A percentile compares a stretch with the other conserved stretches of the same genome.
Evolutionary conservation across 1,140 invertebrate genomes (phyloP).

Genomic region (Ostrea denselamellosa): DNA sequence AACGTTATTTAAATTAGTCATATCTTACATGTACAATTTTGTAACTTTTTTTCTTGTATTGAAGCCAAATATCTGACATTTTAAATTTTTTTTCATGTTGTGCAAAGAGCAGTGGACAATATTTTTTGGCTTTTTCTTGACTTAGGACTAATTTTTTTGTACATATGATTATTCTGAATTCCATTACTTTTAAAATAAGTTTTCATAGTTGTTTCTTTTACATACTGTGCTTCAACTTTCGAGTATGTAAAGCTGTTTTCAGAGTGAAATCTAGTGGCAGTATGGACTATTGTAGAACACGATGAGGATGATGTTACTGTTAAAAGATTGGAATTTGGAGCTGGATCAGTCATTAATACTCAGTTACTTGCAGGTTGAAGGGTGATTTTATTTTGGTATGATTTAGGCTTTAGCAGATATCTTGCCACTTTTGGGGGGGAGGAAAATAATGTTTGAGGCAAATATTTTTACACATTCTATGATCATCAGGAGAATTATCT

Average conservation of each 20-base stretch:
- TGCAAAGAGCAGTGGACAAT: conserved; percentile 1
- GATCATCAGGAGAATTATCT: conserved; percentile 17
- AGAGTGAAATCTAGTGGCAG: background rate
- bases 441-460: background rate
- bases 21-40: background rate
- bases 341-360: conserved; percentile 11
- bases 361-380: background rate
- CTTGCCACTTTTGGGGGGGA: background rate
- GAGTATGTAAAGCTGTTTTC: background rate
- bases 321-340: background rate
- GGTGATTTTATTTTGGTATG: background rate
- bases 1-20: background rate
- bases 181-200: background rate
- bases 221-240: background rate
- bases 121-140: background rate
- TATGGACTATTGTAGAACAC: background rate
- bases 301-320: background rate
- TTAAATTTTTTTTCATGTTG: conserved; percentile 1
- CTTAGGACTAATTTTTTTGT: background rate
- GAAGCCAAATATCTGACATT: conserved; percentile 24
- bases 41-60: background rate
- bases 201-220: conserved; percentile 3
- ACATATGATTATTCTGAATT: background rate
- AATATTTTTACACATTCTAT: background rate
- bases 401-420: background rate